Evolutionary conservation across 1,140 invertebrate species (phyloP), one percentile per base, ranked within the genome.

Genomic region (Zelostemma sp.): DNA sequence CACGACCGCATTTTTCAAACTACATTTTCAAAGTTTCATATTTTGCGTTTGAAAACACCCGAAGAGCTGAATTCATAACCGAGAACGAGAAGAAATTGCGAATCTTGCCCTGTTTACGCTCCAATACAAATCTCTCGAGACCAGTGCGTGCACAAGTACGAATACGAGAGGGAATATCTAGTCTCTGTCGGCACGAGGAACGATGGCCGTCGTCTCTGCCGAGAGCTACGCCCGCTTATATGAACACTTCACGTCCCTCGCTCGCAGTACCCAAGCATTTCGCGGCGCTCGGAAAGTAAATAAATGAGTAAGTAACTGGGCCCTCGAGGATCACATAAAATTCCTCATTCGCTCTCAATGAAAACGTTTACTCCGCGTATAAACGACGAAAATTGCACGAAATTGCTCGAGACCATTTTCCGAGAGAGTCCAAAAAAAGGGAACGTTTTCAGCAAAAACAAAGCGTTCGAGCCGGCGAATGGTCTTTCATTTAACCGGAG

Each of bases 91-190:
- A 46, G 6, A 46, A 46, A 33, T 46, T 41, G 53, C 17, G 19
- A 55, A 19, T 49, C 46, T 49, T 31, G 46, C 11, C 25, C 12
- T 31, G n/a, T 49, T 49, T 49, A 12, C 14, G n/a, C 6, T 18
- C 11, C 45, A 19, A 19, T 46, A 16, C 18, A 19, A 46, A 46
- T 28, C 25, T 9, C 46, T 15, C 19, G n/a, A 28, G 9, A 18
- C 12, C 21, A 6, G 46, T 12, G 18, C 12, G 12, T 18, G 21
- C 35, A n/a, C 35, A 38, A n/a, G n/a, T 25, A 14, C 35, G 35
- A n/a, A 38, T 11, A 38, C 12, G 35, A n/a, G n/a, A 11, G 3
- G 2, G 1, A n/a, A 38, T 14, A 38, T 38, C 35, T 38, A n/a
- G n/a, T n/a, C n/a, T n/a, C n/a, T n/a, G n/a, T n/a, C n/a, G n/a